These are phyloP conservation scores for Crambe crambe DNA, from an alignment of 37 sponge, comb jelly and placozoan genomes.

Conservation along the genomic window DNA sequence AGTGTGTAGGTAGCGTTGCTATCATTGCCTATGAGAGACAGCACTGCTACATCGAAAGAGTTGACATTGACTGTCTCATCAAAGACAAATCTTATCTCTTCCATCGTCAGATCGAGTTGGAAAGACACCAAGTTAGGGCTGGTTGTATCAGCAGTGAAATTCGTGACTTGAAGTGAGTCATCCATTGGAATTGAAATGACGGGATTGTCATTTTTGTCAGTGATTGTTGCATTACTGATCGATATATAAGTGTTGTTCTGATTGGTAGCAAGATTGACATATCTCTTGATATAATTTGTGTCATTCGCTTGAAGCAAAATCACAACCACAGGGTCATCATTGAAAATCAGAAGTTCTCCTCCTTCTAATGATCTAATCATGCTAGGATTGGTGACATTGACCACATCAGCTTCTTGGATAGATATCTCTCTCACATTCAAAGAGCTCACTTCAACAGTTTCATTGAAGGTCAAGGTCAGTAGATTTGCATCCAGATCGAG, in stretches of 20 bases:
- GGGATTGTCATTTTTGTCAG: constrained; percentile 77
- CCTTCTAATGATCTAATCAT: constrained; percentile 17
- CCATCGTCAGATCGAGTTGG: constrained; percentile 73
- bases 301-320: constrained; percentile 71
- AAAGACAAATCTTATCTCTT: constrained; percentile 70
- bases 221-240: constrained; percentile 34
- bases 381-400: constrained; percentile 6
- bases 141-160: constrained; percentile 70
- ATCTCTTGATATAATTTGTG: constrained; percentile 82
- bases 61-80: constrained; percentile 80
- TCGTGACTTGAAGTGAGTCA: constrained; percentile 43
- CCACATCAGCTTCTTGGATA: constrained; percentile 41
- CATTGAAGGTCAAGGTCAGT: constrained; percentile 76
- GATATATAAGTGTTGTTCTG: constrained; percentile 77
- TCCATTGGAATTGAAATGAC: constrained; percentile 34
- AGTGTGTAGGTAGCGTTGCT: constrained; percentile 28
- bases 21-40: constrained; percentile 26
- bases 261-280: constrained; percentile 62
- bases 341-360: constrained; percentile 40
- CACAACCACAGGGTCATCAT: constrained; percentile 51
- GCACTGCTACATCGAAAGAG: constrained; percentile 59
- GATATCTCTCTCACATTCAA: constrained; percentile 60
- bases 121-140: constrained; percentile 59
- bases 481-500: constrained; percentile 67
- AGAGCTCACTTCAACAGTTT: constrained; percentile 60